Evolutionary conservation across 2,888 invertebrate genomes (phyloP), one percentile per base, ranked within the genome.

Genomic region (Eupithecia subumbrata): DNA sequence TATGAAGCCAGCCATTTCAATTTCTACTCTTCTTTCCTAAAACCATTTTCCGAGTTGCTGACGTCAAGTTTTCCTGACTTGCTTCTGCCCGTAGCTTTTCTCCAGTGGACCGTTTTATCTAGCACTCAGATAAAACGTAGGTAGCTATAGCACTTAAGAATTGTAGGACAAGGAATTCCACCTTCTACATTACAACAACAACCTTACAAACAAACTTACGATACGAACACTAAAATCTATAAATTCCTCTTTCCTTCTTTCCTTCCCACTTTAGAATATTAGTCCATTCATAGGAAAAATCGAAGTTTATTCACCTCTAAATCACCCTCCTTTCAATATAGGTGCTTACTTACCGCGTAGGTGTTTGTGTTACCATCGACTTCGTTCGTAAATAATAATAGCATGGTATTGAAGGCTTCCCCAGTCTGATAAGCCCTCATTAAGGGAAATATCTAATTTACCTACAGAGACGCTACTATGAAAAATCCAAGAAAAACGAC

Each of bases 371-470:
- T 67, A 1, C 40, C 43, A 25, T 22, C 37, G 43, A 25, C 64
- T 18, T 64, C 16, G 74, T 82, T 76, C 79, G 81, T 89, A 85
- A 86, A 87, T 86, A 85, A 83, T 89, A 89, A 91, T 88, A 85
- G 87, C 86, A 81, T 79, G 84, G 88, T 89, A 91, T 89, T 87
- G 89, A 87, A 84, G 84, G 84, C 84, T 80, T 73, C 78, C 78
- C 78, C 83, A 83, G 82, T 84, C 82, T 87, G 88, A 89, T 91
- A 90, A 90, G 86, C 88, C 86, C 89, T 90, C 90, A 91, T 92
- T 92, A 91, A 84, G 85, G 85, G 87, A 89, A 90, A 89, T 88
- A 89, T 90, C 89, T 90, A 90, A 92, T 92, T 92, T 87, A 85
- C 88, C 86, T 87, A 84, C 85, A 60, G 63, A 74, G 74, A 80